Percentiles rank a stretch among this genome's conserved stretches.
These are phyloP conservation scores for Condylura cristata DNA, from an alignment of 2,113 vertebrate species.

Conservation along the genomic window DNA sequence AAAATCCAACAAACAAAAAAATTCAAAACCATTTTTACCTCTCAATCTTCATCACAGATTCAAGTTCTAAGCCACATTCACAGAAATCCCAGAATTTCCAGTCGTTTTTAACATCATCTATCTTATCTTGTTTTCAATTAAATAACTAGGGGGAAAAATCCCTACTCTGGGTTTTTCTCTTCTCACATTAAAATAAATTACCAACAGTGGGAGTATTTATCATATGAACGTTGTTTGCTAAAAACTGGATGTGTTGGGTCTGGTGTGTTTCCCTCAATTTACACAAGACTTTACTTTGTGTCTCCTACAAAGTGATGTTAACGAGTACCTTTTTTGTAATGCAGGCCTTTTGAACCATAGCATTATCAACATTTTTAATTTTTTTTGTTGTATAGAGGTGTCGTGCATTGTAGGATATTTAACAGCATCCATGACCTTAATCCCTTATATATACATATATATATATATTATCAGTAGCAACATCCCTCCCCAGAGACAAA, in stretches of 20 bases:
- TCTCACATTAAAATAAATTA: neutral
- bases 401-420: neutral
- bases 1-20: neutral
- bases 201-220: neutral
- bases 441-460: neutral
- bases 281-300: neutral
- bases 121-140: neutral
- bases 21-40: neutral
- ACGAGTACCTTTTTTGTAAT: neutral
- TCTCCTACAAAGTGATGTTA: neutral
- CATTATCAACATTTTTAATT: neutral
- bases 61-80: neutral
- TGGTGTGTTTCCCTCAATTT: neutral
- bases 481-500: neutral
- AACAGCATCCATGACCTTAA: neutral
- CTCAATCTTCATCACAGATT: neutral
- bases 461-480: neutral
- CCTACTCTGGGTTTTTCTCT: neutral
- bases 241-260: neutral
- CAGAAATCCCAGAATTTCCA: neutral
- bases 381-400: neutral
- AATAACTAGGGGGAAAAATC: neutral
- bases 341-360: neutral
- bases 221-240: neutral
- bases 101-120: neutral